Evolutionary conservation across 92 coral and sea anemone species (phyloP), one percentile per base, ranked within the genome.

Genomic region (Porites lobata): DNA sequence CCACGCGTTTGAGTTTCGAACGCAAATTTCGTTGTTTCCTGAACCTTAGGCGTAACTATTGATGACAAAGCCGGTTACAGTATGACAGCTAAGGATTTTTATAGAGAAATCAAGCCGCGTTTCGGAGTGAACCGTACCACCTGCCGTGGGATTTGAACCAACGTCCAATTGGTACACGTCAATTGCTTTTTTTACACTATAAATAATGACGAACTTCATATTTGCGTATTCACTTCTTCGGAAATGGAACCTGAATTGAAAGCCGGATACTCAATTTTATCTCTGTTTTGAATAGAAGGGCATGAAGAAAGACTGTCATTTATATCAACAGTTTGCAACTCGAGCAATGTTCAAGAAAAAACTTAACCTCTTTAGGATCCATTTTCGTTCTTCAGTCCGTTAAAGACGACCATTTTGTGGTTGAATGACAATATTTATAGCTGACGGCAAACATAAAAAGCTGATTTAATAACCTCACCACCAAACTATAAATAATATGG

Each of bases 161-260:
- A 38, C 77, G 77, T 7, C 6, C 15, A n/a, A 69, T 50, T 32
- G 50, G 13, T 29, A 58, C 57, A 69, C n/a, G 77, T 70, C 78
- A 71, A n/a, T 81, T 69, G 20, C 77, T 61, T 43, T 68, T 54
- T 66, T 80, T 50, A 7, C n/a, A 75, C 75, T 64, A 58, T 75
- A 66, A 80, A 80, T 50, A 82, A 81, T 82, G 86, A 82, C 71
- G 71, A 43, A 32, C 68, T 70, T 38, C 47, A 38, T 82, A 58
- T 57, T 71, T 82, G 76, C 76, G 7, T 32, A 56, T 71, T 70
- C 78, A 82, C 77, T 71, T 81, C 56, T 66, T 32, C 86, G 86
- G 86, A 82, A 82, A 82, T 82, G 58, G 76, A 67, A 67, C 20
- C 24, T 54, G 68, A 29, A 54, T 67, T 52, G 61, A 67, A 67